Evolutionary conservation across 2,113 vertebrate genomes (phyloP), one percentile per base, ranked within the genome.

Genomic region (Anoplopoma fimbria): DNA sequence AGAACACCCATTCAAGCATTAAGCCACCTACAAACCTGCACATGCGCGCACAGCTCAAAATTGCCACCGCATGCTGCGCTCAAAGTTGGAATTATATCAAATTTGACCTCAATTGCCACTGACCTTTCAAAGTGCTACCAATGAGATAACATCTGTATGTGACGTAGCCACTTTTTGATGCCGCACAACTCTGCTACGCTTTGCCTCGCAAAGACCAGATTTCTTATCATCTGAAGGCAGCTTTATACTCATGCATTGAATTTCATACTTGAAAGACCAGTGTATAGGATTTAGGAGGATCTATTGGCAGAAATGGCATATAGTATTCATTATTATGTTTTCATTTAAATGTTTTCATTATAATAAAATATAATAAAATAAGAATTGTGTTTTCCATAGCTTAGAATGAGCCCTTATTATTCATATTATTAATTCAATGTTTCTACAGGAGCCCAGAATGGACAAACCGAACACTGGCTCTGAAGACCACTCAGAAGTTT

Each of bases 1-100:
- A 9, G 21, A 71, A 73, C 62, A 29, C 57, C 81, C 40, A 70
- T 74, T 51, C 65, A 64, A 77, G 31, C 6, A 77, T 65, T 6
- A 31, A 31, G 53, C 53, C 53, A 25, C 53, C 53, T 21, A 51
- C 49, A 27, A 25, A 57, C 10, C 53, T 17, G 5, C 53, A n/a
- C 51, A 55, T 55, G 51, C 23, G 38, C 10, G 38, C 38, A 40
- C 9, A 0, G 38, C 38, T 40, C 10, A 47, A 6, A 19, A 23
- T 51, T 23, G 49, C 21, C 49, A 51, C 19, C 21, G 49, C 21
- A 23, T 51, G 21, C 21, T 51, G 7, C 6, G 47, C 19, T 55
- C 21, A 13, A 25, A 25, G 9, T 9, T n/a, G 51, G 51, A 55
- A 55, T n/a, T n/a, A 55, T 25, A 25, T 55, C 10, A n/a, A 57